phyloP scores from a whole-genome alignment of 2,113 vertebrate genomes.

The Ceratotherium simum region DNA sequence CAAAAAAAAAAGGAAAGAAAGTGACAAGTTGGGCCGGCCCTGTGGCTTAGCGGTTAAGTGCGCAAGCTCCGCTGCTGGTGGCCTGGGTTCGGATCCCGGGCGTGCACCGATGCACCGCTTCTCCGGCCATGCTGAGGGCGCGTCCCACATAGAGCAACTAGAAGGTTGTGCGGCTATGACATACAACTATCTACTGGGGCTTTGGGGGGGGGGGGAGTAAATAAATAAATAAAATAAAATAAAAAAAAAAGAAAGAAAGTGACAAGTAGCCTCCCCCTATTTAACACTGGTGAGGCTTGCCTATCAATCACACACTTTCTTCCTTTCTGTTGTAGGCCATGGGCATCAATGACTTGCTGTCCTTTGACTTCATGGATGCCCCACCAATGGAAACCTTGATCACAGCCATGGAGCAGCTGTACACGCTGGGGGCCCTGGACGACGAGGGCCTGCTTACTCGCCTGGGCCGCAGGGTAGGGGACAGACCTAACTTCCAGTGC shows the following conservation, averaged over 20 bases:
- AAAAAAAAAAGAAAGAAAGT: background rate
- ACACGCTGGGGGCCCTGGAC: constrained; percentile 97
- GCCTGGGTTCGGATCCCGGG: too few relatives aligned
- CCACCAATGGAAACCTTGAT: constrained; percentile 99
- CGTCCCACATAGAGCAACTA: too few relatives aligned
- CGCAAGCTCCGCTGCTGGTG: too few relatives aligned
- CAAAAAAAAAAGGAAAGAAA: too few relatives aligned
- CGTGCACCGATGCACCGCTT: too few relatives aligned
- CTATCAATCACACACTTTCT: background rate
- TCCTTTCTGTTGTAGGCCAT: constrained; percentile 90
- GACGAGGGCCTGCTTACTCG: constrained; percentile 97
- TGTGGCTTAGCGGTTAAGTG: too few relatives aligned
- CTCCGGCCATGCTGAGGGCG: too few relatives aligned
- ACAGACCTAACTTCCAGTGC: background rate
- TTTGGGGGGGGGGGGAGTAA: too few relatives aligned
- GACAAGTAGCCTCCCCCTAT: background rate
- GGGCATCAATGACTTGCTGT: constrained; percentile 99
- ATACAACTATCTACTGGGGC: too few relatives aligned
- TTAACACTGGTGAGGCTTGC: background rate
- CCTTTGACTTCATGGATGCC: constrained; percentile 99
- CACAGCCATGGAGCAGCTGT: constrained; percentile 99
- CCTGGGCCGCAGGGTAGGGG: constrained; percentile 94
- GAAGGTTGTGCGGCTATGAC: too few relatives aligned
- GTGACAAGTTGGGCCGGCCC: too few relatives aligned
- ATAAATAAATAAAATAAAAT: too few relatives aligned